Conservation (phyloP, 2,888 invertebrate species). For the Mamestra brassicae region DNA sequence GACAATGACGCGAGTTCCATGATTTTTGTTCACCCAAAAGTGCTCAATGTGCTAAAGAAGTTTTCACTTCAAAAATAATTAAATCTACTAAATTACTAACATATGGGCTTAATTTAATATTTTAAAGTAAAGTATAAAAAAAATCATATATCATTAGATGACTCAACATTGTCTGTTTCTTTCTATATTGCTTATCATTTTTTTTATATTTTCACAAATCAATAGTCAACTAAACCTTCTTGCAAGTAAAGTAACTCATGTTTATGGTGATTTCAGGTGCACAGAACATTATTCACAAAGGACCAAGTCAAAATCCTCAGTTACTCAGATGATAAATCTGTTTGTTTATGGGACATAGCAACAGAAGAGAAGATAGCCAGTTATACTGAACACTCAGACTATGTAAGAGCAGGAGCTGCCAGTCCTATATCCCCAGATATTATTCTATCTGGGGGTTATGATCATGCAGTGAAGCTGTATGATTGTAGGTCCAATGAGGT, state of each 20-base stretch:
- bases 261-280: slow-evolving; percentile 88
- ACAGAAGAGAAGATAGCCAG: slow-evolving; percentile 93
- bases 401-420: slow-evolving; percentile 95
- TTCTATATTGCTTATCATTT: not conserved
- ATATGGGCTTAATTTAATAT: too few relatives aligned
- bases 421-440: slow-evolving; percentile 94
- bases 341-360: slow-evolving; percentile 97
- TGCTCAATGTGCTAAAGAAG: too few relatives aligned
- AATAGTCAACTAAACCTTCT: not conserved
- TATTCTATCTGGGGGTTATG: slow-evolving; percentile 96
- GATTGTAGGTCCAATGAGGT: slow-evolving; percentile 94
- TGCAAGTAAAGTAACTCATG: not conserved
- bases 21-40: too few relatives aligned
- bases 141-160: too few relatives aligned
- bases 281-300: slow-evolving; percentile 95
- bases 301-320: slow-evolving; percentile 95
- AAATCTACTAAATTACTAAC: too few relatives aligned
- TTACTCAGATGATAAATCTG: slow-evolving; percentile 97
- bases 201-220: not conserved
- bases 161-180: not conserved
- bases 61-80: too few relatives aligned
- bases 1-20: too few relatives aligned
- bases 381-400: slow-evolving; percentile 94
- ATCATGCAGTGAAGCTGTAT: slow-evolving; percentile 96
- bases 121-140: too few relatives aligned